Evolutionary conservation across 2,113 vertebrate genomes (phyloP).

Genomic region (Chamaea fasciata): DNA sequence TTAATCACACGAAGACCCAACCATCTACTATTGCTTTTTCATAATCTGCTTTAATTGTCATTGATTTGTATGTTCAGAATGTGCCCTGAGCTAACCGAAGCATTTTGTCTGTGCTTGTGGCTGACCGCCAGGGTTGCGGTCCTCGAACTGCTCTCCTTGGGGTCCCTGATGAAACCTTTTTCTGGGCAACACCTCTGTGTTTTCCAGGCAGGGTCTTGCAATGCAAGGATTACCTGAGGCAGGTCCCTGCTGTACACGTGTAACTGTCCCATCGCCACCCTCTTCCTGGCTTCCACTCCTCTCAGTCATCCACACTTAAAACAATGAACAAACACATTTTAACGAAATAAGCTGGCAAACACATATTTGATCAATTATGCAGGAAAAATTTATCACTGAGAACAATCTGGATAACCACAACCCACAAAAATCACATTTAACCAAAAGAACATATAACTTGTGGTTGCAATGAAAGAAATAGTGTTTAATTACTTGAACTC

Average conservation of each 20-base stretch:
- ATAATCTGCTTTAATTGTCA: conserved; percentile 68
- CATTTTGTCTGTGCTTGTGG: not conserved
- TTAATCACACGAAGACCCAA: conserved; percentile 58
- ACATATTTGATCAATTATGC: conserved; percentile 50
- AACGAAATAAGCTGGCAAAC: conserved; percentile 28
- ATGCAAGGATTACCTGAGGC: not conserved
- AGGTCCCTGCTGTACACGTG: not conserved
- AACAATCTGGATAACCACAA: not conserved
- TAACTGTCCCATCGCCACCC: not conserved
- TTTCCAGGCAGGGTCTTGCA: not conserved
- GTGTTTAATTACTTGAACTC: not conserved
- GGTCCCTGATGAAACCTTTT: not conserved
- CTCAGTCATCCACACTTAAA: not conserved
- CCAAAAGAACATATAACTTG: not conserved
- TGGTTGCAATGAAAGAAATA: not conserved
- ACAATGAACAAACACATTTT: not conserved
- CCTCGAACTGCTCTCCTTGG: not conserved
- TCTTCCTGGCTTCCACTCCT: not conserved
- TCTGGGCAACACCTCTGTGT: not conserved
- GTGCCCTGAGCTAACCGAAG: not conserved
- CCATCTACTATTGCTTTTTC: conserved; percentile 61
- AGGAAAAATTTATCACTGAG: conserved; percentile 24
- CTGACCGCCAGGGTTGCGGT: not conserved
- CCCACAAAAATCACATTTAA: not conserved
- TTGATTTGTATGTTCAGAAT: conserved; percentile 43